Conservation (phyloP, 1,140 invertebrate genomes). For the Drosophila nebulosa region DNA sequence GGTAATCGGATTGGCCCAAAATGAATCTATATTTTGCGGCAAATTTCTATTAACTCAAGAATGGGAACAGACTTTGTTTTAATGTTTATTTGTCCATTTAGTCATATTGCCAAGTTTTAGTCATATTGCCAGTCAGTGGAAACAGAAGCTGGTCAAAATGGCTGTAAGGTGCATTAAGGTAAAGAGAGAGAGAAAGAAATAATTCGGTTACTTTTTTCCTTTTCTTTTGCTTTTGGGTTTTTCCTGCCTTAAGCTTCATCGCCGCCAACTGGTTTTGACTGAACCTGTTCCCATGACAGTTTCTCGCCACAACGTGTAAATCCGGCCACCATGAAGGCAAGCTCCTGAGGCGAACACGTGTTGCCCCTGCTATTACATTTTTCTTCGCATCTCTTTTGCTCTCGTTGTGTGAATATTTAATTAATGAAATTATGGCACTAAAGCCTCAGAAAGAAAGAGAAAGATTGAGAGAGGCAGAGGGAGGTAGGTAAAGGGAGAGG, state of each 20-base stretch:
- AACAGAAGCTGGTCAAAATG: background rate
- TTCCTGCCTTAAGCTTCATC: background rate
- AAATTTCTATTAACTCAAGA: too few relatives aligned
- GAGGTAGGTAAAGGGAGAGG: background rate
- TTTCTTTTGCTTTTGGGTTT: background rate
- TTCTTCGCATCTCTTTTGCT: background rate
- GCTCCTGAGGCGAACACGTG: slow-evolving; percentile 1
- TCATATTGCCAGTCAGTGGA: background rate
- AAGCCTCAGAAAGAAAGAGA: slow-evolving; percentile 7
- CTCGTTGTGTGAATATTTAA: slow-evolving; percentile 42
- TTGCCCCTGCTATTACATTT: background rate
- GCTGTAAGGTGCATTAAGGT: background rate
- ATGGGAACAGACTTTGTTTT: too few relatives aligned
- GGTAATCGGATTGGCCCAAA: too few relatives aligned
- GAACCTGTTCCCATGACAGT: slow-evolving; percentile 14
- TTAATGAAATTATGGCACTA: slow-evolving; percentile 44
- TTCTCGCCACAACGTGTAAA: slow-evolving; percentile 12
- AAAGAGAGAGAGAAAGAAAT: background rate
- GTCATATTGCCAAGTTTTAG: too few relatives aligned
- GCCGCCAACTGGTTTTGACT: background rate
- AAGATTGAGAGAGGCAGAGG: slow-evolving; percentile 1
- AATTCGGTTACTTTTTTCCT: background rate
- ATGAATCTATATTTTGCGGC: too few relatives aligned
- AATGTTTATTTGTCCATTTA: too few relatives aligned
- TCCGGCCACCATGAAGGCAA: background rate